Evolutionary conservation across 2,113 vertebrate species (phyloP).

Genomic region (Ornithorhynchus anatinus): DNA sequence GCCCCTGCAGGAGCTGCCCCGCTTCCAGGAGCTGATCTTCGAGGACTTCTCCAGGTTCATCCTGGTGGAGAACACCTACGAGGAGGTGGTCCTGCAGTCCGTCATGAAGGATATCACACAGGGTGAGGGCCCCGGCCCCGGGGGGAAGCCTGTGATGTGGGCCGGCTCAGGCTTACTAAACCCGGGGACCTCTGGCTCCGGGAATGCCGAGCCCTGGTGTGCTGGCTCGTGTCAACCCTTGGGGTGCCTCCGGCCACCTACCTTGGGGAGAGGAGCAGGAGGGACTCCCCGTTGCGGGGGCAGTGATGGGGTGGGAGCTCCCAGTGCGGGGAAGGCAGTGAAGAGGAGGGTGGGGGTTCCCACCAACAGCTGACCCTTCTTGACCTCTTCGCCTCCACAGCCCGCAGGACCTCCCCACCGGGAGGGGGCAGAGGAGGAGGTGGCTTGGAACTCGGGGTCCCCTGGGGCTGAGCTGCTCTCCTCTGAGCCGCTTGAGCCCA

Average conservation of each 20-base stretch:
- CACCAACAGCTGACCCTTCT: no score
- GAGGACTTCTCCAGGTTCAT: constrained; percentile 93
- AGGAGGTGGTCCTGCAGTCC: constrained; percentile 93
- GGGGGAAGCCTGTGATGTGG: neutral
- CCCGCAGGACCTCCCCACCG: no score
- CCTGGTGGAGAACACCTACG: constrained; percentile 90
- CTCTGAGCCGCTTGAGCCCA: neutral
- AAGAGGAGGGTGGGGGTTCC: neutral
- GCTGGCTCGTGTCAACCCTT: neutral
- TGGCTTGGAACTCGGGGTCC: no score
- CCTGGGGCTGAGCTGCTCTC: no score
- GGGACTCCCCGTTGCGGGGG: neutral
- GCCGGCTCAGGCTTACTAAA: no score
- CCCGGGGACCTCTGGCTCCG: no score
- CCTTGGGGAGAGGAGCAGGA: neutral
- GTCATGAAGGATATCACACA: constrained; percentile 96
- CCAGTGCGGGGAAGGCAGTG: neutral
- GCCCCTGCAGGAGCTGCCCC: constrained; percentile 78
- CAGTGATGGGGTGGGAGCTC: neutral
- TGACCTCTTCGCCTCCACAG: no score
- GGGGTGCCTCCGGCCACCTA: neutral
- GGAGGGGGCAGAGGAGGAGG: no score
- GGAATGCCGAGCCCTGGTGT: no score
- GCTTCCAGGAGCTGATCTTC: constrained; percentile 92
- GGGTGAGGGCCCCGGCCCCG: constrained; percentile 70